phyloP scores from a whole-genome alignment of 2,113 vertebrate species.

The Cnemophilus loriae region DNA sequence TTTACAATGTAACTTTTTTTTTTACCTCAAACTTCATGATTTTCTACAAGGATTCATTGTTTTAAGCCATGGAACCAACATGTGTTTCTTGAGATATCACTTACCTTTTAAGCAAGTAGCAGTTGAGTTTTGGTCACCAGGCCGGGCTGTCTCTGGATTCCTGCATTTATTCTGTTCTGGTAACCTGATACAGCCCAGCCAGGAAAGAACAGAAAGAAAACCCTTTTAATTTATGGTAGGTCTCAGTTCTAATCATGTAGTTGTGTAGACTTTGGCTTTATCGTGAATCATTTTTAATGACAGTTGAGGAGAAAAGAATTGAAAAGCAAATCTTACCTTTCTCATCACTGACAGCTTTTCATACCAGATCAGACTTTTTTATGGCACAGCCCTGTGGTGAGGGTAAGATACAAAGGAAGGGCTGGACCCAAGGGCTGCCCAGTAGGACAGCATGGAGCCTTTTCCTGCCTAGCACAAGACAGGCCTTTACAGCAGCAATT shows the following conservation, averaged over 20 bases:
- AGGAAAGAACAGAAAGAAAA: slow-evolving; percentile 45
- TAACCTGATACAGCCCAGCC: slow-evolving; percentile 38
- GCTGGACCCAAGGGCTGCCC: not conserved
- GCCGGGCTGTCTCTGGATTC: not conserved
- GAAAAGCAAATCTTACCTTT: slow-evolving; percentile 65
- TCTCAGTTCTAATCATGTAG: slow-evolving; percentile 58
- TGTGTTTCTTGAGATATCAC: slow-evolving; percentile 19
- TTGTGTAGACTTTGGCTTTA: slow-evolving; percentile 32
- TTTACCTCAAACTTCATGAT: not conserved
- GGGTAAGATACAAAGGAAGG: not conserved
- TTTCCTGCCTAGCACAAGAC: not conserved
- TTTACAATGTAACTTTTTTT: slow-evolving; percentile 15
- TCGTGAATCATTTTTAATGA: slow-evolving; percentile 71
- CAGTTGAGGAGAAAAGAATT: slow-evolving; percentile 64
- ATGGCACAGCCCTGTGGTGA: not conserved
- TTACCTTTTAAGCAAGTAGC: slow-evolving; percentile 29
- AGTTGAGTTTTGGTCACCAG: not conserved
- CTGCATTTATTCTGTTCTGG: slow-evolving; percentile 14
- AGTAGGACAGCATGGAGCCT: not conserved
- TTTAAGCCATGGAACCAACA: not conserved
- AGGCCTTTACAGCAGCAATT: not conserved
- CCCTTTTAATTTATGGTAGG: slow-evolving; percentile 45
- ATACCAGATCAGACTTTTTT: slow-evolving; percentile 60
- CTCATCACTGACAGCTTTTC: slow-evolving; percentile 59
- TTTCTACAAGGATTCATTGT: slow-evolving; percentile 64